A percentile compares a stretch with the other conserved stretches of the same genome.
phyloP scores from a whole-genome alignment of 2,113 vertebrate genomes.

The Synodontis membranacea region DNA sequence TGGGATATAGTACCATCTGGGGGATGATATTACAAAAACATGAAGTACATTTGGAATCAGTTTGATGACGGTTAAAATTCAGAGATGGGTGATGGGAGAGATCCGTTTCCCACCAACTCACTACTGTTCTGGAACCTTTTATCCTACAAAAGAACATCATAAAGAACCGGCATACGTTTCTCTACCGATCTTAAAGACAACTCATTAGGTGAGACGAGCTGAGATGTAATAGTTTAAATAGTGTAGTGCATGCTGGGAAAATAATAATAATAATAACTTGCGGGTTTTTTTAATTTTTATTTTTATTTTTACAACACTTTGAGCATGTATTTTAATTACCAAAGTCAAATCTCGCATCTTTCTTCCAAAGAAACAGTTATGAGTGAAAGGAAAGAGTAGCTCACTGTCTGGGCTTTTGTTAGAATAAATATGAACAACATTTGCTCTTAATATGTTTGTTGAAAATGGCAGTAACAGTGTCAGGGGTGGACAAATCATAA shows the following conservation, averaged over 20 bases:
- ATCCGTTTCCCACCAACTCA: neutral
- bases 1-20: slow-evolving; percentile 20
- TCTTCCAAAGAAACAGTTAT: neutral
- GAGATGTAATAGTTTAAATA: neutral
- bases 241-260: neutral
- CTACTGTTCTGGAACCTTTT: neutral
- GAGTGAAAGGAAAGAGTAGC: neutral
- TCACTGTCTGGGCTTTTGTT: neutral
- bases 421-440: neutral
- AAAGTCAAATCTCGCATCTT: neutral
- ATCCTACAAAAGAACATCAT: neutral
- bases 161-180: neutral
- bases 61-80: neutral
- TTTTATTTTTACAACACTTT: neutral
- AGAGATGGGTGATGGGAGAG: neutral
- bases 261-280: neutral
- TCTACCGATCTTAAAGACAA: neutral
- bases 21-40: neutral
- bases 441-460: neutral
- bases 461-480: neutral
- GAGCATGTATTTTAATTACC: neutral
- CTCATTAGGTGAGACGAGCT: neutral
- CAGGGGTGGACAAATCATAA: neutral
- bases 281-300: neutral
- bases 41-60: neutral